Percentiles rank a stretch among this genome's conserved stretches.
Evolutionary conservation across 2,888 invertebrate genomes (phyloP).

Genomic region (Ariolimax columbianus): DNA sequence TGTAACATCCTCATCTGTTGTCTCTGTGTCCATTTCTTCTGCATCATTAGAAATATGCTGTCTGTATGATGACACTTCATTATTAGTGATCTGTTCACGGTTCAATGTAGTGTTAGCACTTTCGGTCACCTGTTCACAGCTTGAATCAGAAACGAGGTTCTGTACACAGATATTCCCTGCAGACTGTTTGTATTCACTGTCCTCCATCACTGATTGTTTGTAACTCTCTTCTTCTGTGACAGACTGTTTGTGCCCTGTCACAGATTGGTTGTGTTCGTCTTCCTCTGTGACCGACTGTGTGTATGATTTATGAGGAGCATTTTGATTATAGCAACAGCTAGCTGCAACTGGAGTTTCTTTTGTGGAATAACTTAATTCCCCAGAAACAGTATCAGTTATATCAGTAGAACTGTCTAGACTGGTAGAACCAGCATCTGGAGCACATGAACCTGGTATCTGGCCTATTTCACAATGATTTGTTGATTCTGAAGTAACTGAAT

Average conservation of each 20-base stretch:
- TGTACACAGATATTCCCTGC: background rate
- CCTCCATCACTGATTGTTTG: background rate
- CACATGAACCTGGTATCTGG: background rate
- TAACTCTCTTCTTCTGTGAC: background rate
- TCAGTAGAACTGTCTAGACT: background rate
- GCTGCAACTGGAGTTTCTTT: background rate
- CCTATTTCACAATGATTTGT: no score
- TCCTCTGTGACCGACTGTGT: background rate
- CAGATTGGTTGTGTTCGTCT: background rate
- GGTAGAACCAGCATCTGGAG: background rate
- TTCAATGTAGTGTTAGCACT: background rate
- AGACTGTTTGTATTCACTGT: background rate
- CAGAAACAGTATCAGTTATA: background rate
- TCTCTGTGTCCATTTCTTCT: conserved; percentile 43
- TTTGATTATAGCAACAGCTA: conserved; percentile 1
- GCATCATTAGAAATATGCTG: conserved; percentile 14
- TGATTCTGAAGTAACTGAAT: background rate
- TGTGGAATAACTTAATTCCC: background rate
- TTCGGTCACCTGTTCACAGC: background rate
- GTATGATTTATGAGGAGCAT: background rate
- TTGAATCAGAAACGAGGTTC: background rate
- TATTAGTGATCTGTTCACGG: background rate
- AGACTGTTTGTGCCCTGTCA: background rate
- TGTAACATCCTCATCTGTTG: conserved; percentile 21
- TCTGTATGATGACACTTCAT: conserved; percentile 30